Conservation (phyloP, 2,888 invertebrate genomes). For the Noctua comes region DNA sequence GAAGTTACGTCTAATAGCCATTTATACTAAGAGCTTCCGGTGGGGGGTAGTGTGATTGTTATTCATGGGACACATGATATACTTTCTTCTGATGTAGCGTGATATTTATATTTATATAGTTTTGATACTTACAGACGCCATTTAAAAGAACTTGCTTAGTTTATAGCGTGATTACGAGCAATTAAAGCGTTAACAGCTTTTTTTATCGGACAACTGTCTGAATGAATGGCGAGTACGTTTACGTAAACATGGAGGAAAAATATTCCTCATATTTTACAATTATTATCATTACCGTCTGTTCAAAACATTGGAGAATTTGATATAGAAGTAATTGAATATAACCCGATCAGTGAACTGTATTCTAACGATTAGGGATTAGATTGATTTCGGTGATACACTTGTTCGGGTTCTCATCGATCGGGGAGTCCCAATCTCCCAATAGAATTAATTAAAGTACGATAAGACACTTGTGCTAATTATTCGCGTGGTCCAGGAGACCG, state of each 20-base stretch:
- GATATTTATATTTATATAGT: too few relatives aligned
- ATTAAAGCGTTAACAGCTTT: slow-evolving; percentile 70
- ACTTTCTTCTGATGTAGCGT: slow-evolving; percentile 58
- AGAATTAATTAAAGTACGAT: slow-evolving; percentile 84
- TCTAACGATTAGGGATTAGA: slow-evolving; percentile 37
- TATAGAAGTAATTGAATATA: slow-evolving; percentile 27
- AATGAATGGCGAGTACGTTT: slow-evolving; percentile 43
- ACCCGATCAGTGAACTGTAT: slow-evolving; percentile 26
- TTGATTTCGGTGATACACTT: slow-evolving; percentile 36
- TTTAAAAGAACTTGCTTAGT: slow-evolving; percentile 72
- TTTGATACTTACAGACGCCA: slow-evolving; percentile 69
- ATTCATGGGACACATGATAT: slow-evolving; percentile 75
- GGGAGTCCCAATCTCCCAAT: slow-evolving; percentile 62
- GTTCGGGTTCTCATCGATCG: slow-evolving; percentile 47
- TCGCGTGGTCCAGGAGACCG: slow-evolving; percentile 62
- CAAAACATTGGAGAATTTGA: slow-evolving; percentile 22
- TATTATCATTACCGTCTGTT: slow-evolving; percentile 4
- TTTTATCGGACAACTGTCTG: slow-evolving; percentile 57
- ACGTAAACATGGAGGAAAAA: slow-evolving; percentile 12
- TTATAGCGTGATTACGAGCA: slow-evolving; percentile 72
- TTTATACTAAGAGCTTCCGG: slow-evolving; percentile 75
- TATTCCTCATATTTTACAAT: slow-evolving; percentile 7
- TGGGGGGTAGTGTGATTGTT: slow-evolving; percentile 76
- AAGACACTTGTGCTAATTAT: slow-evolving; percentile 83
- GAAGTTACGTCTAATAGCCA: slow-evolving; percentile 77